Conservation (phyloP, 2,113 vertebrate species). For the Corvus cornix region DNA sequence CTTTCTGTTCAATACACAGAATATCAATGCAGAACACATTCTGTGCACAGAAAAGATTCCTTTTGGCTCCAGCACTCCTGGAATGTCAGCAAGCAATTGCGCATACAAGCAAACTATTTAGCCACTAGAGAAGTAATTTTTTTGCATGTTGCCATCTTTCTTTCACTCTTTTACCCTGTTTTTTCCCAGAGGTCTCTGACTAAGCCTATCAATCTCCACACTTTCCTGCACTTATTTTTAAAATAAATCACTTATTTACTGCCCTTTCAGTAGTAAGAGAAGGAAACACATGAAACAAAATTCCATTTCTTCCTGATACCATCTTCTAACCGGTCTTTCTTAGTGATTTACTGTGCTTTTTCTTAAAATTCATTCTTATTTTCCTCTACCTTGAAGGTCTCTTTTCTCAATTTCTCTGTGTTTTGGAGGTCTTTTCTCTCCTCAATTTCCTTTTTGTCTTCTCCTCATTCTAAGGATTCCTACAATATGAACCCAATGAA, state of each 20-base stretch:
- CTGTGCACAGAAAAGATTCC: neutral
- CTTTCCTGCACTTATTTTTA: neutral
- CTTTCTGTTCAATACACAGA: neutral
- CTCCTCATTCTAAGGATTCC: neutral
- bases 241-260: neutral
- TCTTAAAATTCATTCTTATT: neutral
- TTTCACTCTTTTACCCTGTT: neutral
- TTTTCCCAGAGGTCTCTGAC: neutral
- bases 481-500: neutral
- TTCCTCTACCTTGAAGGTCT: neutral
- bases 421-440: neutral
- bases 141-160: neutral
- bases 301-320: neutral
- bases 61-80: neutral
- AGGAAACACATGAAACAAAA: neutral
- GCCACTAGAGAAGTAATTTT: neutral
- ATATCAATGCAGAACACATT: neutral
- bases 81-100: neutral
- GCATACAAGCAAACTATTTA: neutral
- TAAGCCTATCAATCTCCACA: neutral
- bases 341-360: neutral
- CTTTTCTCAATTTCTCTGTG: neutral
- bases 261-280: neutral
- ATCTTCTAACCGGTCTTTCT: neutral
- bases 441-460: neutral